Base-by-base conservation (phyloP, 2,113 vertebrate genomes). In the Oryzias curvinotus region DNA sequence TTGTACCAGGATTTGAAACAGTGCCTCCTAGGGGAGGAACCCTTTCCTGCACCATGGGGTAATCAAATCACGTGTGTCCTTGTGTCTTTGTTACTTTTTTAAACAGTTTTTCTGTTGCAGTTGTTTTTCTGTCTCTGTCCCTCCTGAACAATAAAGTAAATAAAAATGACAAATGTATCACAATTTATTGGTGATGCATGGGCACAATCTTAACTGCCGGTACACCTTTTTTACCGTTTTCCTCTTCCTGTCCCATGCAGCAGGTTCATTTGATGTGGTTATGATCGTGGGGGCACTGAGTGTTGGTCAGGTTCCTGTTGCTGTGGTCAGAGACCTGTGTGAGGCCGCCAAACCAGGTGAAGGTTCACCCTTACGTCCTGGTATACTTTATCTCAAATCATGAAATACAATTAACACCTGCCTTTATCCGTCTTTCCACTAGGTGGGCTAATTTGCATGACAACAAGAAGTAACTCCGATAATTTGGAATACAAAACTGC, bases 361-460 rank as follows among this genome's bases (percentile, higher is more conserved):
- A 88, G 48, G 5, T 26, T 28, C 18, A 5, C 3, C 18, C 8
- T 18, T 48, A 42, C 47, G n/a, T 56, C 50, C n/a, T n/a, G n/a
- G n/a, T n/a, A 3, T 50, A 14, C 41, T 28, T 74, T 4, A 17
- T 5, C 7, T 61, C 44, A 15, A 43, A 16, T n/a, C 4, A n/a
- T 57, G 14, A 12, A 25, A 26, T 17, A 25, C 17, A 13, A 46
- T 1, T 52, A 7, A n/a, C 3, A 15, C 41, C 18, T 50, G 12
- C 48, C 15, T 56, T 65, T 26, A 26, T 19, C 26, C 13, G 28
- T 71, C 10, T 62, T 46, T 65, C 65, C 72, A 94, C 55, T 71
- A 96, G 96, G 95, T 4, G 96, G 96, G 5, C 89, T 89, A 41
- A 30, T 96, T 54, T 98, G 96, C 84, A 89, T 98, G 91, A 98